phyloP scores from a whole-genome alignment of 2,888 invertebrate genomes.

The Seira sanloemensis region DNA sequence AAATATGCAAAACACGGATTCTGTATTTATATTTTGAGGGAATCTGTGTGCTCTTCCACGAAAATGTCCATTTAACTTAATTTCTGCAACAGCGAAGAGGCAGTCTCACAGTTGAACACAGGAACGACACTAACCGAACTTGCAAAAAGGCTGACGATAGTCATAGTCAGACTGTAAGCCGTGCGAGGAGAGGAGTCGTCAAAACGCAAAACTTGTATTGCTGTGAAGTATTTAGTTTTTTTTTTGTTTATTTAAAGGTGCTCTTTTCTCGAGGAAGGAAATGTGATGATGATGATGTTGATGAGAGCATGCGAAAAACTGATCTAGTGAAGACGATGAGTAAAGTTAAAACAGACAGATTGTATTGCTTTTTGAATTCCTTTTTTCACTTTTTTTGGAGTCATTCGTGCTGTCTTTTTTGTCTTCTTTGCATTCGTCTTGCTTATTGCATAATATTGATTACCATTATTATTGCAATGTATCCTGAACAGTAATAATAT shows the following conservation, averaged over 20 bases:
- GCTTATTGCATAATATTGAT: constrained; percentile 11
- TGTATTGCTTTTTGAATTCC: neutral
- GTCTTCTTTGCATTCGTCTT: neutral
- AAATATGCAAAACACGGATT: neutral
- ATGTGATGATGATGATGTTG: neutral
- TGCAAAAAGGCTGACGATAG: constrained; percentile 62
- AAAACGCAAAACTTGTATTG: neutral
- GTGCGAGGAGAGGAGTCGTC: neutral
- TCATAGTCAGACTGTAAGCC: constrained; percentile 22
- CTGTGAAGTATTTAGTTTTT: constrained; percentile 15
- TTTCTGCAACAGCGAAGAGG: constrained; percentile 20
- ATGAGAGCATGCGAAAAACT: neutral
- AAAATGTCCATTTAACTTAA: neutral
- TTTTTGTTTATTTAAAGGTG: constrained; percentile 20
- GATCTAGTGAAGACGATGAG: neutral
- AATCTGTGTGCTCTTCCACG: neutral
- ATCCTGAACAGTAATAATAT: constrained; percentile 10
- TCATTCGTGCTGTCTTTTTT: neutral
- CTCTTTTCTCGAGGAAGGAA: neutral
- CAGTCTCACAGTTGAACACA: constrained; percentile 59
- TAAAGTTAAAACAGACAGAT: neutral
- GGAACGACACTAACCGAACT: constrained; percentile 61
- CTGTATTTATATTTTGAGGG: neutral
- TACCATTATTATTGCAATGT: constrained; percentile 2
- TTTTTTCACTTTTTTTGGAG: too few species aligned